phyloP scores from a whole-genome alignment of 2,888 invertebrate species.

The Morpho helenor region DNA sequence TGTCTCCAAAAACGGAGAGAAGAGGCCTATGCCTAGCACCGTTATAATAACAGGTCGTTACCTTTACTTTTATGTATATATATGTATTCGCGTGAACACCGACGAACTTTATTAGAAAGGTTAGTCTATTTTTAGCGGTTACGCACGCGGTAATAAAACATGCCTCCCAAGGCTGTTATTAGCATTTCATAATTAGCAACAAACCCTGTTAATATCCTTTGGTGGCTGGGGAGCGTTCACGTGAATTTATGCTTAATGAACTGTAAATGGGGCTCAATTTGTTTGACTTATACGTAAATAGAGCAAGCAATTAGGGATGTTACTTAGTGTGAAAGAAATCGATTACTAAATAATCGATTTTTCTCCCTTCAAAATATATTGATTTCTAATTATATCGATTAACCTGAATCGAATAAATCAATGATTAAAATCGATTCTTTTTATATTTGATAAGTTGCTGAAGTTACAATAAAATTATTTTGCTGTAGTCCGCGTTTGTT shows the following conservation, averaged over 20 bases:
- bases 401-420: neutral
- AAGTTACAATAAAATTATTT: too few relatives aligned
- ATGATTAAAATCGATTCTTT: neutral
- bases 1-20: too few relatives aligned
- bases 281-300: slow-evolving; percentile 1
- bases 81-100: neutral
- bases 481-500: too few relatives aligned
- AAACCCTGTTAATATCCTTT: slow-evolving; percentile 22
- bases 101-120: slow-evolving; percentile 12
- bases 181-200: slow-evolving; percentile 24
- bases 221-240: slow-evolving; percentile 21
- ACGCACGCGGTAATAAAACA: slow-evolving; percentile 16
- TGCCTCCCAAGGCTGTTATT: slow-evolving; percentile 25
- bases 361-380: too few relatives aligned
- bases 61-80: too few relatives aligned
- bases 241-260: slow-evolving; percentile 26
- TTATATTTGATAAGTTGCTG: too few relatives aligned
- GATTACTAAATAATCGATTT: too few relatives aligned
- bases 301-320: slow-evolving; percentile 6
- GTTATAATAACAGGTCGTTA: too few relatives aligned
- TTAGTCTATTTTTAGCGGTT: slow-evolving; percentile 18
- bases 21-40: too few relatives aligned
- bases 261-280: slow-evolving; percentile 20
- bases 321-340: too few relatives aligned
- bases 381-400: too few relatives aligned